Percentiles rank a stretch among this genome's conserved stretches.
phyloP scores from a whole-genome alignment of 2,797 vertebrate species.

The Poeciliopsis gracilis region DNA sequence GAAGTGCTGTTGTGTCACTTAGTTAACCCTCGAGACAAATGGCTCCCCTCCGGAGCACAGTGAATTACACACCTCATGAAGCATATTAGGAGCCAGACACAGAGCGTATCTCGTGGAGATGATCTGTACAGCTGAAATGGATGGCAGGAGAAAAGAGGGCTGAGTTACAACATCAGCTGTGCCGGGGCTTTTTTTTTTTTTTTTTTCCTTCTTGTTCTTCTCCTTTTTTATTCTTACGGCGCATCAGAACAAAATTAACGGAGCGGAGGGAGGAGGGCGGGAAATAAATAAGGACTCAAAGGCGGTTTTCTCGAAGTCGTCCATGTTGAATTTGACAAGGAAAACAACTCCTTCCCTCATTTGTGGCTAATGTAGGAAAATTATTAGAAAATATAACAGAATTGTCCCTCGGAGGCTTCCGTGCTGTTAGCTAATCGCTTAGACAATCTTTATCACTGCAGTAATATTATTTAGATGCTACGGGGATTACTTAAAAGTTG shows the following conservation, averaged over 20 bases:
- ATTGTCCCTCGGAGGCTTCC: constrained; percentile 78
- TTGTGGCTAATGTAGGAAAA: constrained; percentile 75
- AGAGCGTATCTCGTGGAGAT: constrained; percentile 89
- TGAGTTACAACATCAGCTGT: constrained; percentile 83
- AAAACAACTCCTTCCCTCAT: constrained; percentile 76
- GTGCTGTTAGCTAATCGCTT: constrained; percentile 75
- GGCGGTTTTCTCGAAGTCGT: constrained; percentile 47
- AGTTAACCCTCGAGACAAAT: constrained; percentile 92
- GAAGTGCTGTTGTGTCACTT: constrained; percentile 88
- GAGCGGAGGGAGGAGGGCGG: constrained; percentile 30
- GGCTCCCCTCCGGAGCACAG: constrained; percentile 84
- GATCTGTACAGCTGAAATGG: constrained; percentile 80
- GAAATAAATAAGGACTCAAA: constrained; percentile 31
- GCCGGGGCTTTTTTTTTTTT: constrained; percentile 81
- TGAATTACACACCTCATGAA: constrained; percentile 93
- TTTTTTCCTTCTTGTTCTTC: background rate
- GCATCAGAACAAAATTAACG: constrained; percentile 47
- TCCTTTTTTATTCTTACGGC: background rate
- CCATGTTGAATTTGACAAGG: constrained; percentile 66
- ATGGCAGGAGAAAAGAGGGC: constrained; percentile 76
- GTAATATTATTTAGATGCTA: constrained; percentile 83
- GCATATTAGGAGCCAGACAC: constrained; percentile 89
- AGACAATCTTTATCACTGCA: constrained; percentile 76
- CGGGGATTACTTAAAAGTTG: constrained; percentile 84
- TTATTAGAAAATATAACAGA: constrained; percentile 78